Conservation (phyloP, 2,888 invertebrate species). For the Blomia tropicalis region DNA sequence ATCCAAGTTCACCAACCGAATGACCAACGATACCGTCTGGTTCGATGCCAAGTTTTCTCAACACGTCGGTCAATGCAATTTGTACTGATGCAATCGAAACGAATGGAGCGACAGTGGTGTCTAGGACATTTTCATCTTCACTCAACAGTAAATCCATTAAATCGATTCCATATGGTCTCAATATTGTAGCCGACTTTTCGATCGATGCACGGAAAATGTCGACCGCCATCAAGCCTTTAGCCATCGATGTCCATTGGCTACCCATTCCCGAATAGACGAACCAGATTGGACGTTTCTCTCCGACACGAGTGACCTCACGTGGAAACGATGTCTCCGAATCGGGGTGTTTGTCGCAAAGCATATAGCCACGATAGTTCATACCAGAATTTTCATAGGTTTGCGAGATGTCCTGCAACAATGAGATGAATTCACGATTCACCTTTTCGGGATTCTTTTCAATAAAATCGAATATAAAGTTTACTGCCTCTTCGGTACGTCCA, state of each 20-base stretch:
- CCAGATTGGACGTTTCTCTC: constrained; percentile 66
- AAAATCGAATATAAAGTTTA: constrained; percentile 46
- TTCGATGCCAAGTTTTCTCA: constrained; percentile 53
- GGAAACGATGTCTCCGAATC: constrained; percentile 28
- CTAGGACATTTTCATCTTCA: constrained; percentile 58
- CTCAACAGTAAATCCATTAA: constrained; percentile 61
- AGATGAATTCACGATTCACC: constrained; percentile 49
- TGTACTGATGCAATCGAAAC: constrained; percentile 88
- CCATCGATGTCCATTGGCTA: constrained; percentile 94
- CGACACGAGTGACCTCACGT: constrained; percentile 32
- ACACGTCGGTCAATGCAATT: constrained; percentile 79
- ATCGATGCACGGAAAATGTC: constrained; percentile 65
- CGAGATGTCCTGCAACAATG: constrained; percentile 58
- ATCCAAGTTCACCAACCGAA: constrained; percentile 81
- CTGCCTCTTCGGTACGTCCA: constrained; percentile 68
- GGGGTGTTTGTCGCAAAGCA: constrained; percentile 23
- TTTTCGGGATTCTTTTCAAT: constrained; percentile 44
- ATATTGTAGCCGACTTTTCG: constrained; percentile 53
- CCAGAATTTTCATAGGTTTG: constrained; percentile 32
- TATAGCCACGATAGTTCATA: constrained; percentile 26
- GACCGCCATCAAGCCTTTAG: constrained; percentile 61
- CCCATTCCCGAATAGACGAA: constrained; percentile 97
- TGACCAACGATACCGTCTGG: constrained; percentile 94
- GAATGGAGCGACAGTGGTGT: constrained; percentile 62
- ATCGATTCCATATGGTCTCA: constrained; percentile 63